Percentiles rank a stretch among this genome's conserved stretches.
Conservation (phyloP, 2,797 vertebrate species). For the Oreochromis mossambicus region DNA sequence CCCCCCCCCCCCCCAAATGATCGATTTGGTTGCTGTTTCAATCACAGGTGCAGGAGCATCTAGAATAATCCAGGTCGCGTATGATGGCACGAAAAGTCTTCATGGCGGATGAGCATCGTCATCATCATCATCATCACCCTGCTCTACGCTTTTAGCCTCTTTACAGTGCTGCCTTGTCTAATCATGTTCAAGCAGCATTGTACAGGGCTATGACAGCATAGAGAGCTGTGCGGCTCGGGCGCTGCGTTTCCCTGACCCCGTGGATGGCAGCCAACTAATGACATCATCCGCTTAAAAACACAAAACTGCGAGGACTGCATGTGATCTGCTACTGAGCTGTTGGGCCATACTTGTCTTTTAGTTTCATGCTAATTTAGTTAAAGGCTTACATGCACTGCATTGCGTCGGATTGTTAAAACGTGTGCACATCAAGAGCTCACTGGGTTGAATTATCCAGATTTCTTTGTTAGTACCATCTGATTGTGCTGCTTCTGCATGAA, state of each 20-base stretch:
- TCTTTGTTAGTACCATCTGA: background rate
- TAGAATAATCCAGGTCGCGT: conserved; percentile 13
- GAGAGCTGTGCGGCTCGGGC: conserved; percentile 59
- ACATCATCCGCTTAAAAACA: conserved; percentile 39
- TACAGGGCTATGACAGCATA: conserved; percentile 84
- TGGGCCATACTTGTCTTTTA: background rate
- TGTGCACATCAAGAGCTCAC: background rate
- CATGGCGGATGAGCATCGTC: conserved; percentile 23
- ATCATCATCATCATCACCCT: conserved; percentile 21
- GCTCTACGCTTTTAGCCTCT: conserved; percentile 83
- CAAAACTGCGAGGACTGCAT: background rate
- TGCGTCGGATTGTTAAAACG: background rate
- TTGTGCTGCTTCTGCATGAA: background rate
- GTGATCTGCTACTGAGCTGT: background rate
- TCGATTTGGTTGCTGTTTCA: conserved; percentile 31
- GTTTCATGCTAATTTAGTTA: background rate
- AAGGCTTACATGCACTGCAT: background rate
- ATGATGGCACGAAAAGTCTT: conserved; percentile 5
- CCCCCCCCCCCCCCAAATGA: background rate
- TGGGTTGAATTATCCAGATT: background rate
- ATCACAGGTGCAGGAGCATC: conserved; percentile 38
- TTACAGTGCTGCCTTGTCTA: conserved; percentile 86
- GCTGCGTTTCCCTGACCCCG: conserved; percentile 35
- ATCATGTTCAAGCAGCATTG: conserved; percentile 85
- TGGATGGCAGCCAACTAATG: conserved; percentile 38